Conservation (phyloP, 2,797 vertebrate species). For the Microctenopoma steveboyesi region DNA sequence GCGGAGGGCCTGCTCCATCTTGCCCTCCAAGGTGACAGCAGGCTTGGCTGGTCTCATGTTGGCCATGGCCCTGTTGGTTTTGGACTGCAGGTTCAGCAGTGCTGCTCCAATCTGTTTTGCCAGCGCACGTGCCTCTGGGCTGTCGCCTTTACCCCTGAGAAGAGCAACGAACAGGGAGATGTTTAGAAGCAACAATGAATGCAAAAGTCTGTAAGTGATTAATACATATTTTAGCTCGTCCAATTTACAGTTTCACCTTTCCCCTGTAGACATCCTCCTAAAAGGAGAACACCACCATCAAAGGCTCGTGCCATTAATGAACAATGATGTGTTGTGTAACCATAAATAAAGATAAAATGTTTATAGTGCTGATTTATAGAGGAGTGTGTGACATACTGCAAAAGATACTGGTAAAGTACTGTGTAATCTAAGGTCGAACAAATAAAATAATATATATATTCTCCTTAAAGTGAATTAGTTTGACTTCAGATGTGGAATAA, state of each 20-base stretch:
- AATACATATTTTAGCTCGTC: conserved; percentile 5
- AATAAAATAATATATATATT: too few relatives aligned
- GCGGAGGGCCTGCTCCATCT: conserved; percentile 97
- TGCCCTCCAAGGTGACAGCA: conserved; percentile 95
- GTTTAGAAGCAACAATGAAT: not conserved
- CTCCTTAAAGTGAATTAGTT: too few relatives aligned
- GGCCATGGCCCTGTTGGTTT: conserved; percentile 95
- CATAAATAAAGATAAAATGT: not conserved
- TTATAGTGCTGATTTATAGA: not conserved
- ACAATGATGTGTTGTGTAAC: not conserved
- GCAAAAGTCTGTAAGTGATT: not conserved
- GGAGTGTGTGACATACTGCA: not conserved
- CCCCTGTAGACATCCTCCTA: conserved; percentile 16
- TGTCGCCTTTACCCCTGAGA: conserved; percentile 95
- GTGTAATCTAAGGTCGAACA: not conserved
- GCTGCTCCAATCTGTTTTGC: conserved; percentile 95
- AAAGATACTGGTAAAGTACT: not conserved
- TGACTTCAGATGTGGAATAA: conserved; percentile 1
- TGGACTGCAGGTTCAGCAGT: conserved; percentile 94
- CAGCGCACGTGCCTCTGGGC: conserved; percentile 92
- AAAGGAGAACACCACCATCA: conserved; percentile 57
- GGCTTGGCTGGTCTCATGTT: conserved; percentile 96
- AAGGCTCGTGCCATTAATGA: conserved; percentile 28
- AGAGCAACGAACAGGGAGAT: conserved; percentile 11
- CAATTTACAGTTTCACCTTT: conserved; percentile 8